phyloP scores from a whole-genome alignment of 1,140 invertebrate genomes.

The Macrobrachium rosenbergii region DNA sequence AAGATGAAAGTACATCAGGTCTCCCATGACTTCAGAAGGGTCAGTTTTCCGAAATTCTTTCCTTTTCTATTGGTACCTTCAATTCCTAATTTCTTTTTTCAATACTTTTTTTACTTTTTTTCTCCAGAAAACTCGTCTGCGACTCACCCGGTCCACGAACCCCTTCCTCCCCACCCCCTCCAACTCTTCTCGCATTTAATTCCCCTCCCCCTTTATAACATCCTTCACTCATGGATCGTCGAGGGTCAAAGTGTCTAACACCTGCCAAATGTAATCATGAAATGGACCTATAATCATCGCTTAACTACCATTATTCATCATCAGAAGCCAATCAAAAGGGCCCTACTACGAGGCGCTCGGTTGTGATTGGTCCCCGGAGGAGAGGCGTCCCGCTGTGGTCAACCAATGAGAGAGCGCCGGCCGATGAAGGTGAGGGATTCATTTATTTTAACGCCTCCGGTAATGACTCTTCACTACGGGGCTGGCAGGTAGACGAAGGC shows the following conservation, averaged over 20 bases:
- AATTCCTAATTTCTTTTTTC: neutral
- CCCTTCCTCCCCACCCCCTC: neutral
- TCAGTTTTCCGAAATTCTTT: neutral
- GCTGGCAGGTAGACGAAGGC: constrained; percentile 10
- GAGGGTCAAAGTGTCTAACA: constrained; percentile 35
- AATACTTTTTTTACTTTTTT: neutral
- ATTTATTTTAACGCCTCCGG: constrained; percentile 47
- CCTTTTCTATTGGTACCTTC: neutral
- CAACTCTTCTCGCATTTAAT: neutral
- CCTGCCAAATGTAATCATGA: constrained; percentile 52
- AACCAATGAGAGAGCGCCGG: constrained; percentile 22
- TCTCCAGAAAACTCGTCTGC: neutral
- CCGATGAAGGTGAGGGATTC: constrained; percentile 25
- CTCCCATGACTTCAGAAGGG: too few species aligned
- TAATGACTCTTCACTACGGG: constrained; percentile 18
- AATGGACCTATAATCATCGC: constrained; percentile 47
- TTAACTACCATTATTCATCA: constrained; percentile 42
- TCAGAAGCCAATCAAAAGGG: constrained; percentile 48
- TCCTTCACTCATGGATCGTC: neutral
- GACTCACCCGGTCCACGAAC: neutral
- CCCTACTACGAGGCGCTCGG: neutral
- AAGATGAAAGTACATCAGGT: too few species aligned
- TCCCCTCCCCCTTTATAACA: neutral
- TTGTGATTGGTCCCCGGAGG: constrained; percentile 23
- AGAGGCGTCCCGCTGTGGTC: neutral